Base-by-base conservation (phyloP, 1,140 invertebrate genomes). In the Drosophila lacertosa region DNA sequence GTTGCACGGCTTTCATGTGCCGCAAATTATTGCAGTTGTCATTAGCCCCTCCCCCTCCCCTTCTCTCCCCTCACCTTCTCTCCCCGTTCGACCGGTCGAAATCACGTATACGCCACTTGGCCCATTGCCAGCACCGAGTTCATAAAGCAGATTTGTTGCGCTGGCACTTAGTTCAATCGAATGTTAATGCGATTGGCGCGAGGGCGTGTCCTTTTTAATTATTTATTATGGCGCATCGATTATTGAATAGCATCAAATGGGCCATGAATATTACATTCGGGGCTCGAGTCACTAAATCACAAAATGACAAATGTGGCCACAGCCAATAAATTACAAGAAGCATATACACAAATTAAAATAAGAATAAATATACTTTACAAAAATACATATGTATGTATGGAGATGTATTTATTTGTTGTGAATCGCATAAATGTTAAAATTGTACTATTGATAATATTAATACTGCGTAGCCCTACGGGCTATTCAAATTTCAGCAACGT, bases 371-470 rank as follows among this genome's bases (percentile, higher is more conserved):
- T 11, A 37, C 18, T 35, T 20, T 24, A 33, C 16, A 39, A 5
- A n/a, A 5, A 13, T 24, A 20, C 13, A 5, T 33, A 11, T 20
- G 16, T 39, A 13, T 18, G 26, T 50, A 24, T 35, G 40, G 32
- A 32, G 42, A 26, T 37, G 33, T 44, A 64, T 45, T 35, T 42
- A 50, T 48, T 32, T 58, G 50, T 40, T 42, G 47, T 24, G 37
- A 32, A 32, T 39, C 48, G 10, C 24, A 11, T 39, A 80, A 80
- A 79, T 80, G 77, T 50, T 26, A 58, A 65, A 63, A 72, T 63
- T 48, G 60, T 57, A 68, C 76, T 72, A 76, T 76, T 58, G 70
- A 57, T 54, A 40, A 62, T 67, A 72, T 76, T 76, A 80, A 76
- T 70, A 65, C 15, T 3, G 10, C 6, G 4, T 9, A 26, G 5